Conservation (phyloP, 2,888 invertebrate species). For the Eremobia ochroleuca region DNA sequence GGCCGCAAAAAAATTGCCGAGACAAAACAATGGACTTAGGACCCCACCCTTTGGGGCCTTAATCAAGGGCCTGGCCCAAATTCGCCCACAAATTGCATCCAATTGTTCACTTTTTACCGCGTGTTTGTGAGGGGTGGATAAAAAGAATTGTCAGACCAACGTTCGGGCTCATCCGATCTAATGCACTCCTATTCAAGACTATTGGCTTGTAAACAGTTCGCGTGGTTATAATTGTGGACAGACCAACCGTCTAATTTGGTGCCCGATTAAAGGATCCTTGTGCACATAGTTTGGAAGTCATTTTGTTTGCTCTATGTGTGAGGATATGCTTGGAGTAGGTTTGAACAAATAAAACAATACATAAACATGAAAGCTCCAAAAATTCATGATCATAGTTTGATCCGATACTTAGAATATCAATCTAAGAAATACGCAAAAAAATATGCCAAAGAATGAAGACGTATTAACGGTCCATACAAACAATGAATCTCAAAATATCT, state of each 20-base stretch:
- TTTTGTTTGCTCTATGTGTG: constrained; percentile 26
- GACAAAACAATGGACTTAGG: constrained; percentile 85
- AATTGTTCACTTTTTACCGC: constrained; percentile 91
- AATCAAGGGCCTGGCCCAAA: constrained; percentile 88
- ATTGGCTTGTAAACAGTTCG: constrained; percentile 83
- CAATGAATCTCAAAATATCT: constrained; percentile 70
- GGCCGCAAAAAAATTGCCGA: constrained; percentile 80
- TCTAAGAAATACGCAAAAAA: constrained; percentile 18
- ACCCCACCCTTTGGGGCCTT: constrained; percentile 81
- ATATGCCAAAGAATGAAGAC: constrained; percentile 15
- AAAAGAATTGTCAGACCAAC: constrained; percentile 80
- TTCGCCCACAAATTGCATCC: constrained; percentile 90
- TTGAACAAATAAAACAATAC: not conserved
- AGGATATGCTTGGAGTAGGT: not conserved
- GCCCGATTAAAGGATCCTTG: constrained; percentile 68
- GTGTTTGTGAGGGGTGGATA: constrained; percentile 80
- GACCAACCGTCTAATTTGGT: constrained; percentile 76
- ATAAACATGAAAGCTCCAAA: not conserved
- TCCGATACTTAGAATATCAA: not conserved
- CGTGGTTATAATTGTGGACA: constrained; percentile 78
- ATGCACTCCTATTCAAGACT: constrained; percentile 82
- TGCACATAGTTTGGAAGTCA: constrained; percentile 26
- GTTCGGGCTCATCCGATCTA: constrained; percentile 79
- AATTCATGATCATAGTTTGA: not conserved
- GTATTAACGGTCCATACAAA: constrained; percentile 66